Conservation (phyloP, 2,113 vertebrate species). For the Triplophysa siluroides region DNA sequence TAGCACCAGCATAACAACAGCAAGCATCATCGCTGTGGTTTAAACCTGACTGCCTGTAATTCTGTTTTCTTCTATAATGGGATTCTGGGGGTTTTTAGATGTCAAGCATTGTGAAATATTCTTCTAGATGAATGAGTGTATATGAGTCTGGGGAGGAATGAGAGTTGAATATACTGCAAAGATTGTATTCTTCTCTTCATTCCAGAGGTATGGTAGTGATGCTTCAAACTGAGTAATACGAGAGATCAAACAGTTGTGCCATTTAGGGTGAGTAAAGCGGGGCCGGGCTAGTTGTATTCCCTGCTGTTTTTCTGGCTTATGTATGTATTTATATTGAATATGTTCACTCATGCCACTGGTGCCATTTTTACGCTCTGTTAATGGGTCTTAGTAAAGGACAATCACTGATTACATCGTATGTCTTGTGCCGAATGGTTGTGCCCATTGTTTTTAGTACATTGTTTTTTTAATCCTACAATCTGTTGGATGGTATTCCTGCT, state of each 20-base stretch:
- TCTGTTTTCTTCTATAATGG: conserved; percentile 56
- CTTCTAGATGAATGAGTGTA: conserved; percentile 27
- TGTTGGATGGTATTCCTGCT: conserved; percentile 11
- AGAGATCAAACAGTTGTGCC: conserved; percentile 6
- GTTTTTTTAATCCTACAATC: conserved; percentile 30
- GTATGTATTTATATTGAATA: not conserved
- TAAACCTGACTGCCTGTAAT: conserved; percentile 21
- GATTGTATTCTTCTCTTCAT: not conserved
- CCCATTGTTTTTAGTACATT: not conserved
- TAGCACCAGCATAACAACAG: conserved; percentile 39
- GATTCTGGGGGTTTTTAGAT: conserved; percentile 62
- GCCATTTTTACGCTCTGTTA: conserved; percentile 17
- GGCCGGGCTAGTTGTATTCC: conserved; percentile 14
- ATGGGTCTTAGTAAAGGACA: conserved; percentile 36
- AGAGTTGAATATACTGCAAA: not conserved
- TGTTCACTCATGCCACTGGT: conserved; percentile 6
- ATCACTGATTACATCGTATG: conserved; percentile 28
- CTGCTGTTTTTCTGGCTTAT: not conserved
- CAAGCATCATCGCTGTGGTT: conserved; percentile 47
- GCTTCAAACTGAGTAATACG: not conserved
- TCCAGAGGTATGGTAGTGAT: not conserved
- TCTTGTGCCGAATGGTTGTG: not conserved
- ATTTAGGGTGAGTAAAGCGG: not conserved
- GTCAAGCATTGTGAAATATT: conserved; percentile 49
- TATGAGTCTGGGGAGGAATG: conserved; percentile 13